Evolutionary conservation across 2,888 invertebrate genomes (phyloP).

Genomic region (Xanthorhoe designata): DNA sequence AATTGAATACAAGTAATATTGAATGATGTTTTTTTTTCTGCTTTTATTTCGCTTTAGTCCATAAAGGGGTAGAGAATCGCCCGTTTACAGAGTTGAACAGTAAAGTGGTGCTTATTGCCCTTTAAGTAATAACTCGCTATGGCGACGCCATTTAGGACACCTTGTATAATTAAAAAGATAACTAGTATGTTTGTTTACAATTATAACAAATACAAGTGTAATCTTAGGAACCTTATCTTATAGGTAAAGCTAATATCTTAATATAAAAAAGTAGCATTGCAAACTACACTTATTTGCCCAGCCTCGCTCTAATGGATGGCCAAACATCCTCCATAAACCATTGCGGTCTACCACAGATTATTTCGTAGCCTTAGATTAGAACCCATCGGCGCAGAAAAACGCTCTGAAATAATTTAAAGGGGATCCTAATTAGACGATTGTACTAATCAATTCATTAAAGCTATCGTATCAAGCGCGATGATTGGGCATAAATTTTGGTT

Average conservation of each 20-base stretch:
- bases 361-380: slow-evolving; percentile 1
- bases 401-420: not conserved
- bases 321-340: slow-evolving; percentile 54
- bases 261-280: slow-evolving; percentile 8
- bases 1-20: not conserved
- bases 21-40: not conserved
- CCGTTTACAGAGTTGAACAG: not conserved
- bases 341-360: slow-evolving; percentile 39
- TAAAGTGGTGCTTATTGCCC: not conserved
- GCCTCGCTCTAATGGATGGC: slow-evolving; percentile 74
- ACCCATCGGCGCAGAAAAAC: not conserved
- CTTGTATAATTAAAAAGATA: not conserved
- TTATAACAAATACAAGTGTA: not conserved
- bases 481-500: too few relatives aligned
- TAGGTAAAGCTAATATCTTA: not conserved
- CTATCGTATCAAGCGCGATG: too few relatives aligned
- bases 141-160: not conserved
- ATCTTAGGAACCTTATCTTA: not conserved
- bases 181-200: not conserved
- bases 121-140: not conserved
- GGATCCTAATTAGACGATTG: too few relatives aligned
- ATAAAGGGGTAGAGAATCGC: not conserved
- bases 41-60: not conserved
- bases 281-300: slow-evolving; percentile 40
- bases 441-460: too few relatives aligned